A percentile compares a stretch with the other conserved stretches of the same genome.
Conservation (phyloP, 2,113 vertebrate species). For the Coryphaenoides rupestris region DNA sequence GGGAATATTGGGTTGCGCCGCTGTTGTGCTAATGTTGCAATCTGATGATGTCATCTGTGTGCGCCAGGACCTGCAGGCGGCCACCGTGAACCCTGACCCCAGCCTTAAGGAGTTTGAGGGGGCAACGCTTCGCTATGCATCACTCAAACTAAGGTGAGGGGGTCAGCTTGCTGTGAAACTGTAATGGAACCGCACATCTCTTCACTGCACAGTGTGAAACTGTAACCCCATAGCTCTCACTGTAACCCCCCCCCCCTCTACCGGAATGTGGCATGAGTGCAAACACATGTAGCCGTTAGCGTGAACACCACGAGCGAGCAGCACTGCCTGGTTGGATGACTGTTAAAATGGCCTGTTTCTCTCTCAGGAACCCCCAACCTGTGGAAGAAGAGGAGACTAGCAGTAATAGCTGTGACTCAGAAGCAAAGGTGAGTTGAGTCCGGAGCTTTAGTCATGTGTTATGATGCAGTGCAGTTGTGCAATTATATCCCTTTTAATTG, state of each 20-base stretch:
- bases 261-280: too few species aligned
- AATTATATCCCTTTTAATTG: too few species aligned
- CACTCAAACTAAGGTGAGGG: conserved; percentile 88
- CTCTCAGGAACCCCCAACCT: conserved; percentile 79
- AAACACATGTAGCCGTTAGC: too few species aligned
- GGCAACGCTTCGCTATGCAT: conserved; percentile 93
- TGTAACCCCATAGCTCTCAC: too few species aligned
- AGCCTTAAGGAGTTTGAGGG: conserved; percentile 99
- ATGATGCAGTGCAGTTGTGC: too few species aligned
- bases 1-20: not conserved
- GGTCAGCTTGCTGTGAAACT: too few species aligned
- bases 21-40: not conserved
- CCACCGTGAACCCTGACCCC: conserved; percentile 93
- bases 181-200: too few species aligned
- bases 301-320: too few species aligned
- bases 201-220: too few species aligned
- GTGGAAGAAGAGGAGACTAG: conserved; percentile 86
- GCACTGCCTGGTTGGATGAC: not conserved
- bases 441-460: not conserved
- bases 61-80: conserved; percentile 89
- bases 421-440: conserved; percentile 84
- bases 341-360: not conserved
- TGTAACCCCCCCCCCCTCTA: too few species aligned
- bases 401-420: conserved; percentile 86
- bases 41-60: conserved; percentile 31